A percentile compares a stretch with the other conserved stretches of the same genome.
Evolutionary conservation across 1,140 invertebrate genomes (phyloP).

Genomic region (Aphis craccivora): DNA sequence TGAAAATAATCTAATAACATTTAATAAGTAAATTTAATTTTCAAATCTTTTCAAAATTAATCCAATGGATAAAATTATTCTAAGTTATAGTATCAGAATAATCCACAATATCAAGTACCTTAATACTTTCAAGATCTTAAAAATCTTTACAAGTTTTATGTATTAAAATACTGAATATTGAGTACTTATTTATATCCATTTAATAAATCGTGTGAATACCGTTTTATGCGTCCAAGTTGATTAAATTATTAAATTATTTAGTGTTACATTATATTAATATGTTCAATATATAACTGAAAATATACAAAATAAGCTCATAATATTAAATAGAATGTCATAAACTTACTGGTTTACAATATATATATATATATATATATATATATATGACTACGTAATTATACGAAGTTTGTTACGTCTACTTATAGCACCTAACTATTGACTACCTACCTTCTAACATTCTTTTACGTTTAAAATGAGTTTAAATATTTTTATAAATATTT

Average conservation of each 20-base stretch:
- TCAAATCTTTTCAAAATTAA: neutral
- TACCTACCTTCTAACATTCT: neutral
- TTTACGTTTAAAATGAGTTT: neutral
- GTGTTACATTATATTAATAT: neutral
- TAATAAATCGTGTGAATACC: neutral
- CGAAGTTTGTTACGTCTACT: neutral
- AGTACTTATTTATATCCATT: neutral
- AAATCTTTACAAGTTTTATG: neutral
- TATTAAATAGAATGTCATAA: neutral
- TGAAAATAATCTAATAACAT: neutral
- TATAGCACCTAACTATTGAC: neutral
- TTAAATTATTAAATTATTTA: conserved; percentile 21
- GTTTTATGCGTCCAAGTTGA: neutral
- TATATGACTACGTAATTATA: neutral
- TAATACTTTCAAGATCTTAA: neutral
- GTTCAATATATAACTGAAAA: neutral
- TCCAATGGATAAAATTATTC: neutral
- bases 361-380: neutral
- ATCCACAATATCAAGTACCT: neutral
- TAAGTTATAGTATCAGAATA: neutral
- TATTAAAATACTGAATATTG: neutral
- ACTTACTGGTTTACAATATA: neutral
- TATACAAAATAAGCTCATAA: neutral
- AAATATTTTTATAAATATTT: conserved; percentile 19
- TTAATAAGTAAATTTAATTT: neutral